Base-by-base conservation (phyloP, 2,113 vertebrate genomes). In the Riparia riparia region DNA sequence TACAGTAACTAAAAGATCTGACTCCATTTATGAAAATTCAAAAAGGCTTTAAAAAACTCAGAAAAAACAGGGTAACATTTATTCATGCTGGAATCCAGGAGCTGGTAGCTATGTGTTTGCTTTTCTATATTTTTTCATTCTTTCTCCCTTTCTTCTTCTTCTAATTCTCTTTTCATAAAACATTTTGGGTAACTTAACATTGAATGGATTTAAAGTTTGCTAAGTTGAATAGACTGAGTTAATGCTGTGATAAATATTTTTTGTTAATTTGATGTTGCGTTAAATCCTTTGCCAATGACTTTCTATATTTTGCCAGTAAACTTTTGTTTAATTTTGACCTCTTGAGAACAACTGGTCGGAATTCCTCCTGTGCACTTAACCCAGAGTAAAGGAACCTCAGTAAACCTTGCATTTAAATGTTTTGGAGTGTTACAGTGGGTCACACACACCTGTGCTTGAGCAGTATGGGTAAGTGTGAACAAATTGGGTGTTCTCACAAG, bases 71-170 rank as follows among this genome's bases (percentile, higher is more conserved):
- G 37, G 37, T 37, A 37, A 37, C 9, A 11, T 45, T 39, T 39
- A 12, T 45, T 53, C 0, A 0, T 0, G 0, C 7, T 72, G 39
- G 32, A 53, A 72, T 45, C 7, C 10, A 32, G 39, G 41, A 17
- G 10, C 3, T 44, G 26, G 32, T 26, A 54, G 14, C 21, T 17
- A 11, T 45, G 20, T 5, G 17, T 26, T 26, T 17, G 14, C 10
- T 54, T 31, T 45, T 37, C 10, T 26, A 1, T 26, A 4, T 31
- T 9, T 32, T 71, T 14, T 37, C 5, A 34, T 4, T 29, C 10
- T 32, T 37, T 17, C 5, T 31, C 13, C 4, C 39, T 42, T 70
- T 50, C 31, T 60, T 60, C 26, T 20, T 50, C 12, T 53, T 45
- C 26, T 72, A 63, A 45, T 63, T 72, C 14, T 45, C 11, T 39